Evolutionary conservation across 2,888 invertebrate species (phyloP).

Genomic region (Atethmia centrago): DNA sequence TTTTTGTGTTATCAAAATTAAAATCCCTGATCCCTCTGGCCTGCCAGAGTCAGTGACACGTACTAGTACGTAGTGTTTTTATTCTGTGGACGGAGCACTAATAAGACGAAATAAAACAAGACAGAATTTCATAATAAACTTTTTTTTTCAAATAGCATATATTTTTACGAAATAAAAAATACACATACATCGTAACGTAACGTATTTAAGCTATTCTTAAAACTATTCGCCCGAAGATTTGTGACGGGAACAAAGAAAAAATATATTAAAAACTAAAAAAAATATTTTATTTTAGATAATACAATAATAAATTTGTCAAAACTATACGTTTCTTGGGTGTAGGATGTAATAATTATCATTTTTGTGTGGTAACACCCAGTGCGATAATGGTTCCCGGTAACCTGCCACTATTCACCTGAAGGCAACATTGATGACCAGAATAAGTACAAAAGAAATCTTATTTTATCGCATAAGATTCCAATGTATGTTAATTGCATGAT

Average conservation of each 20-base stretch:
- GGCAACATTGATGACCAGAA: neutral
- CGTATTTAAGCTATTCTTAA: constrained; percentile 80
- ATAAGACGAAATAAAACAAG: constrained; percentile 75
- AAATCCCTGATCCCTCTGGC: too few relatives aligned
- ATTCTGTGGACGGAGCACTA: neutral
- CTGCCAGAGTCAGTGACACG: too few relatives aligned
- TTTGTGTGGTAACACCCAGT: constrained; percentile 6
- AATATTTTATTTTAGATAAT: constrained; percentile 59
- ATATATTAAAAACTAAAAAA: constrained; percentile 65
- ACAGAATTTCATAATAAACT: constrained; percentile 77
- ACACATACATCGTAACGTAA: constrained; percentile 83
- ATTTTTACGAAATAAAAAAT: constrained; percentile 86
- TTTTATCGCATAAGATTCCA: constrained; percentile 48
- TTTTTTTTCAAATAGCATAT: constrained; percentile 85
- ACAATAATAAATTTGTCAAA: constrained; percentile 59
- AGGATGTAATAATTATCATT: constrained; percentile 15
- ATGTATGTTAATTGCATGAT: constrained; percentile 30
- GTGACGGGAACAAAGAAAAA: constrained; percentile 68
- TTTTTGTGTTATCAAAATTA: too few relatives aligned
- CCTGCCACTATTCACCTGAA: neutral
- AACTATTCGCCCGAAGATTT: constrained; percentile 69
- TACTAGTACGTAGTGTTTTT: neutral
- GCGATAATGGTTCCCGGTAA: constrained; percentile 1
- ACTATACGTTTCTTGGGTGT: constrained; percentile 40
- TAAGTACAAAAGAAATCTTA: constrained; percentile 55